phyloP scores from a whole-genome alignment of 2,888 invertebrate species.

The Drosophila merina region DNA sequence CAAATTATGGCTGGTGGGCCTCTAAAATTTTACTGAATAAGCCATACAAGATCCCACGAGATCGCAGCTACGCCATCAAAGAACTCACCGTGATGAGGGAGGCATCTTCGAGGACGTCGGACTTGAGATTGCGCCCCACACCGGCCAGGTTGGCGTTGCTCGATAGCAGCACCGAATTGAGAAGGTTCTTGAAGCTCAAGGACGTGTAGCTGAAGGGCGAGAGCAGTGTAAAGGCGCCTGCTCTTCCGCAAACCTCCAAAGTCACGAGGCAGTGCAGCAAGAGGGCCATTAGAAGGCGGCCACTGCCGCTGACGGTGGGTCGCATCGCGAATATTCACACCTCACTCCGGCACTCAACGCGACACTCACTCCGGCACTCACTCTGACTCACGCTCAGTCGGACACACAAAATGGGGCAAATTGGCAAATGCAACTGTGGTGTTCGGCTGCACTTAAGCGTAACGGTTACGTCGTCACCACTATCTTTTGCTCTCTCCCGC shows the following conservation, averaged over 20 bases:
- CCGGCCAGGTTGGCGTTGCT: constrained; percentile 82
- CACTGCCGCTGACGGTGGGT: constrained; percentile 25
- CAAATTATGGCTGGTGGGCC: too few relatives aligned
- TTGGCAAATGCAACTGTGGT: constrained; percentile 72
- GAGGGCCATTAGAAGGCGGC: constrained; percentile 45
- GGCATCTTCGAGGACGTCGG: constrained; percentile 82
- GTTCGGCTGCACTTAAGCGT: constrained; percentile 63
- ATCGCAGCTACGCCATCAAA: neutral
- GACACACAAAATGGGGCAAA: constrained; percentile 54
- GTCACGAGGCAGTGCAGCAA: constrained; percentile 66
- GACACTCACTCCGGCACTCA: constrained; percentile 40
- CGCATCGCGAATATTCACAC: constrained; percentile 14
- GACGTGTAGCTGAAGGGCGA: constrained; percentile 82
- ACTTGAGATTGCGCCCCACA: constrained; percentile 81
- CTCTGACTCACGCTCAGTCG: constrained; percentile 36
- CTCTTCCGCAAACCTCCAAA: constrained; percentile 70
- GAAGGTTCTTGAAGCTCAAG: constrained; percentile 81
- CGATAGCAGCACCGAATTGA: constrained; percentile 81
- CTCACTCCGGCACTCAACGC: constrained; percentile 16
- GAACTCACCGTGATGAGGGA: constrained; percentile 82
- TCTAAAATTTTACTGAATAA: too few relatives aligned
- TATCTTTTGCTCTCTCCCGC: constrained; percentile 27
- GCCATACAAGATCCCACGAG: too few relatives aligned
- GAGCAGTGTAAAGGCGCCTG: constrained; percentile 79
- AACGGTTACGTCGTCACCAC: constrained; percentile 74